Conservation (phyloP, 2,113 vertebrate species). For the Phrynocephalus versicolor region DNA sequence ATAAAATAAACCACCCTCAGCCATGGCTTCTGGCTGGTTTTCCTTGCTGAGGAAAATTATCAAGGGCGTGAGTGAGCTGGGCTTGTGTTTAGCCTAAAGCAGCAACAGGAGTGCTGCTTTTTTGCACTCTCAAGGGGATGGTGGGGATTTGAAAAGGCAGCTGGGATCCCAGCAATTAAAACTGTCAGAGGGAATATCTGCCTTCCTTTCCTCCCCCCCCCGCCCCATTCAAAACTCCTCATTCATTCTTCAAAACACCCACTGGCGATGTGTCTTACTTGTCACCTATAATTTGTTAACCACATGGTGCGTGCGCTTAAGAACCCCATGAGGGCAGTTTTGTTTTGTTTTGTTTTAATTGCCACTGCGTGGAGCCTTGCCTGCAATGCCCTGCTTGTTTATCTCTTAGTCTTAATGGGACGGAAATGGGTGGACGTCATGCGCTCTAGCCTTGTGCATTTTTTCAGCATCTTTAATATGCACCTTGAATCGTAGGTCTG, state of each 20-base stretch:
- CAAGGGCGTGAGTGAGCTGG: background rate
- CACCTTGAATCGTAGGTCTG: no score
- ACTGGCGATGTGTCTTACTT: no score
- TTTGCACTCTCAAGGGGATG: background rate
- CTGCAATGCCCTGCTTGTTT: background rate
- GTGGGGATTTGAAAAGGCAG: background rate
- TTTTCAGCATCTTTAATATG: background rate
- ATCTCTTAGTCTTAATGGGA: background rate
- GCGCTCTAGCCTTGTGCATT: background rate
- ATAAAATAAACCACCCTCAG: background rate
- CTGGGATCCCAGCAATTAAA: background rate
- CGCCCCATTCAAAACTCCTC: no score
- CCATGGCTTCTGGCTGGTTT: background rate
- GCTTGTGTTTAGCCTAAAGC: background rate
- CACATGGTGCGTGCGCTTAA: background rate
- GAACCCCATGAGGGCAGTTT: background rate
- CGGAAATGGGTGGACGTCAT: background rate
- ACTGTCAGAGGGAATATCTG: no score
- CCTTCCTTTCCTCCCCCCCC: no score
- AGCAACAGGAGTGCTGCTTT: background rate
- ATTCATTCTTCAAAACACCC: no score
- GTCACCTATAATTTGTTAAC: background rate
- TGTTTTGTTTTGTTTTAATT: background rate
- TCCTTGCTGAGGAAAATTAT: background rate
- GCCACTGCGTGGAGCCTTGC: background rate